A percentile compares a stretch with the other conserved stretches of the same genome.
These are phyloP conservation scores for silkworm (Bombyx mori) DNA, from an alignment of 1,140 invertebrate species.

Conservation along the genomic window DNA sequence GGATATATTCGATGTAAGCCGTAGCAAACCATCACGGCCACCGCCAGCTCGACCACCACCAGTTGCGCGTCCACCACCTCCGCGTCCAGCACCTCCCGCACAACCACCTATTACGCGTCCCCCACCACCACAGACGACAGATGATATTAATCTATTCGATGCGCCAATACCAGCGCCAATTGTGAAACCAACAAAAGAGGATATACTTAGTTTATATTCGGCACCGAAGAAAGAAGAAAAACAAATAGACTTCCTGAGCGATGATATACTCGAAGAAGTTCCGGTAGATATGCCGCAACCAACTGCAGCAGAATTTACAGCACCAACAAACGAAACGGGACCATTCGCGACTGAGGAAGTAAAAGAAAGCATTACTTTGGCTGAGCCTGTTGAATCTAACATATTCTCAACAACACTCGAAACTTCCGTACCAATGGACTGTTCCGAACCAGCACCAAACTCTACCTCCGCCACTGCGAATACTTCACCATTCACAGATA, in stretches of 20 bases:
- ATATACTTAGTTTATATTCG: conserved; percentile 77
- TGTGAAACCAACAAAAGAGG: conserved; percentile 72
- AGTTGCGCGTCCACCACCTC: conserved; percentile 30
- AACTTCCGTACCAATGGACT: conserved; percentile 41
- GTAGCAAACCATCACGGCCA: conserved; percentile 53
- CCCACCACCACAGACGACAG: conserved; percentile 18
- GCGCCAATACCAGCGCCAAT: conserved; percentile 38
- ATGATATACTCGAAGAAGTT: conserved; percentile 65
- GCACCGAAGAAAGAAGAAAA: conserved; percentile 68
- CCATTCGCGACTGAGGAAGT: no score
- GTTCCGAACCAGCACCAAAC: conserved; percentile 35
- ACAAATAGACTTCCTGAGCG: conserved; percentile 70
- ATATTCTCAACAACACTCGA: no score
- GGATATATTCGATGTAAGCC: conserved; percentile 48
- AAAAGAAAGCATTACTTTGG: no score
- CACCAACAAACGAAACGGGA: not conserved
- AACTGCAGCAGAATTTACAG: conserved; percentile 12
- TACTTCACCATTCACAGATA: conserved; percentile 41
- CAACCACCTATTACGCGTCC: conserved; percentile 18
- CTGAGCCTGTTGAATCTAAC: no score
- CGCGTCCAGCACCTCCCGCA: conserved; percentile 29
- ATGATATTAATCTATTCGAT: conserved; percentile 67
- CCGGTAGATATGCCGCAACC: conserved; percentile 26
- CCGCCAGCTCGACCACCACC: conserved; percentile 44
- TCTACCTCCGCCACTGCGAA: conserved; percentile 15